A percentile compares a stretch with the other conserved stretches of the same genome.
These are phyloP conservation scores for Champsocephalus esox DNA, from an alignment of 2,797 vertebrate species.

Conservation along the genomic window DNA sequence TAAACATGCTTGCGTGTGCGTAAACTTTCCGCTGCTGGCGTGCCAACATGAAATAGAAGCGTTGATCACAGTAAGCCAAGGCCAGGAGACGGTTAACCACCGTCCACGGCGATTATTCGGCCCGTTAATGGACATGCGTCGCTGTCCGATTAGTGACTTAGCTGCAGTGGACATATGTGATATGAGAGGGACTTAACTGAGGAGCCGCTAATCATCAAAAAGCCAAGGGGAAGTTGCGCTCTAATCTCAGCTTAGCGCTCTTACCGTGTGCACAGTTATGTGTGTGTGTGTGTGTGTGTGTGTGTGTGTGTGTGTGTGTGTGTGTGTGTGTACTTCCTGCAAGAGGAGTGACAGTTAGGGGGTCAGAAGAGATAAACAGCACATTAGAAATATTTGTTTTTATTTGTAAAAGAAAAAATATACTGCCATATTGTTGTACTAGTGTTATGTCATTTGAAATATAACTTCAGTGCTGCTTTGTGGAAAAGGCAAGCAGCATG, in stretches of 20 bases:
- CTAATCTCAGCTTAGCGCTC: conserved; percentile 83
- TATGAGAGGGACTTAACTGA: conserved; percentile 82
- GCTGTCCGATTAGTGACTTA: conserved; percentile 83
- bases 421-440: conserved; percentile 6
- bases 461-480: not conserved
- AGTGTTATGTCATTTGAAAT: conserved; percentile 26
- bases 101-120: conserved; percentile 73
- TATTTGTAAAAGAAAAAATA: conserved; percentile 31
- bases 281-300: conserved; percentile 15
- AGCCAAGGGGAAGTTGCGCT: conserved; percentile 81
- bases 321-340: conserved; percentile 12
- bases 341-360: conserved; percentile 15
- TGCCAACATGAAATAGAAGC: conserved; percentile 63
- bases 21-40: conserved; percentile 46
- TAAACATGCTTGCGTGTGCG: conserved; percentile 48
- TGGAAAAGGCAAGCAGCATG: conserved; percentile 2
- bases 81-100: conserved; percentile 75
- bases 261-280: conserved; percentile 50
- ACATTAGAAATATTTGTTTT: conserved; percentile 31
- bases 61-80: conserved; percentile 70
- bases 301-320: conserved; percentile 9
- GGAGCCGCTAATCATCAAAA: conserved; percentile 83
- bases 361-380: conserved; percentile 28
- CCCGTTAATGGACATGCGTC: conserved; percentile 77
- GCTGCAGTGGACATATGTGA: conserved; percentile 79